A percentile compares a stretch with the other conserved stretches of the same genome.
Conservation (phyloP, 2,888 invertebrate species). For the Nomada fabriciana region DNA sequence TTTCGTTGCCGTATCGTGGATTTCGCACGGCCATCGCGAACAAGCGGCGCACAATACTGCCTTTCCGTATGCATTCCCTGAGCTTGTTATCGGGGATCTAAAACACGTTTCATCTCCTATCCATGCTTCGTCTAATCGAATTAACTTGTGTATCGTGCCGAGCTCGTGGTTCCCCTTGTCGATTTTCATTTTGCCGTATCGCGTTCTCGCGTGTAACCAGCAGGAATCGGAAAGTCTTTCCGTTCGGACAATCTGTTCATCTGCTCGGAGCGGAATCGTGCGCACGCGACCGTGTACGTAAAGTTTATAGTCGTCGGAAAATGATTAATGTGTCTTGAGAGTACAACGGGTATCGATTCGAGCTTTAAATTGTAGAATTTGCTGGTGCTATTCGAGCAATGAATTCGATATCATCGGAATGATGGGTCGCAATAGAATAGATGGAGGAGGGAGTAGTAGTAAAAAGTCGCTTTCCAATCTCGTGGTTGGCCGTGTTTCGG, state of each 20-base stretch:
- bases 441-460: neutral
- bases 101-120: conserved; percentile 41
- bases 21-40: conserved; percentile 41
- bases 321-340: conserved; percentile 25
- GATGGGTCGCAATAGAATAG: neutral
- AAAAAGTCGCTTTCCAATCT: conserved; percentile 17
- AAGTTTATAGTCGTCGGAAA: neutral
- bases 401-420: conserved; percentile 13
- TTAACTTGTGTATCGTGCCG: conserved; percentile 33
- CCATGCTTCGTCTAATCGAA: conserved; percentile 41
- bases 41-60: conserved; percentile 20
- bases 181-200: conserved; percentile 27
- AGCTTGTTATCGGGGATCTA: conserved; percentile 40
- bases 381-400: neutral
- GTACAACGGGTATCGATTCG: neutral
- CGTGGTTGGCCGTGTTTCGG: neutral
- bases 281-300: conserved; percentile 13
- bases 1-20: conserved; percentile 35
- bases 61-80: conserved; percentile 26
- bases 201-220: neutral
- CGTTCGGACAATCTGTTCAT: no score
- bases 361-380: neutral
- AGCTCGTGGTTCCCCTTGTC: conserved; percentile 19
- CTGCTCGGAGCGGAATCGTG: neutral
- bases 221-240: neutral